Evolutionary conservation across 2,797 vertebrate species (phyloP).

Genomic region (Sebastes hubbsi): DNA sequence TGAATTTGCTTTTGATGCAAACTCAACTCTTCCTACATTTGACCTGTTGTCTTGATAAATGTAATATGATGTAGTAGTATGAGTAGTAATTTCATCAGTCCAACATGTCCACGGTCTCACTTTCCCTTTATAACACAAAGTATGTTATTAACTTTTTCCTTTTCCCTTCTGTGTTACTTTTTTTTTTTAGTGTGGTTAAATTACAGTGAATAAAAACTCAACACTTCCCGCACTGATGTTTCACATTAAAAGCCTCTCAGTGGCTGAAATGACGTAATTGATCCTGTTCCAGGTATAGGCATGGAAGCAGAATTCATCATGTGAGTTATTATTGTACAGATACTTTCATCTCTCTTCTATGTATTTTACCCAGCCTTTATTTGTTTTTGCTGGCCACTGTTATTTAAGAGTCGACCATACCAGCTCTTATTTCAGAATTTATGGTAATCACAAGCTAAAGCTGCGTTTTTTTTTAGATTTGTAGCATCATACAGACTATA

Average conservation of each 20-base stretch:
- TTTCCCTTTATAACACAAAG: background rate
- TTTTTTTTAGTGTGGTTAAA: too few species aligned
- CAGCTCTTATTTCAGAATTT: background rate
- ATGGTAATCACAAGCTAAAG: background rate
- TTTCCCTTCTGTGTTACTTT: too few species aligned
- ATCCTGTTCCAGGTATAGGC: background rate
- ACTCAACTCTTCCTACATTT: too few species aligned
- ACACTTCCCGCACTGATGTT: too few species aligned
- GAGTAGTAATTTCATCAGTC: too few species aligned
- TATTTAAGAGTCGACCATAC: background rate
- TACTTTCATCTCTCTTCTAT: too few species aligned
- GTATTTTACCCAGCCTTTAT: too few species aligned
- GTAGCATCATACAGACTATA: background rate
- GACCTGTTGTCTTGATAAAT: too few species aligned
- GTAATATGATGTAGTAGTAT: fast-evolving
- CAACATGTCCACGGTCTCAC: background rate
- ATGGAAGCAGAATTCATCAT: background rate
- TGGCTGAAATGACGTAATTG: background rate
- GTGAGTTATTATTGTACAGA: background rate
- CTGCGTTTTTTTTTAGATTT: background rate
- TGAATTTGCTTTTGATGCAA: background rate
- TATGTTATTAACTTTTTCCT: background rate
- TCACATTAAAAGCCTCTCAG: too few species aligned
- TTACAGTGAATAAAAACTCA: too few species aligned
- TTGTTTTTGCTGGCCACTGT: too few species aligned